A percentile compares a stretch with the other conserved stretches of the same genome.
These are phyloP conservation scores for Knipowitschia caucasica DNA, from an alignment of 2,797 vertebrate species.

Conservation along the genomic window DNA sequence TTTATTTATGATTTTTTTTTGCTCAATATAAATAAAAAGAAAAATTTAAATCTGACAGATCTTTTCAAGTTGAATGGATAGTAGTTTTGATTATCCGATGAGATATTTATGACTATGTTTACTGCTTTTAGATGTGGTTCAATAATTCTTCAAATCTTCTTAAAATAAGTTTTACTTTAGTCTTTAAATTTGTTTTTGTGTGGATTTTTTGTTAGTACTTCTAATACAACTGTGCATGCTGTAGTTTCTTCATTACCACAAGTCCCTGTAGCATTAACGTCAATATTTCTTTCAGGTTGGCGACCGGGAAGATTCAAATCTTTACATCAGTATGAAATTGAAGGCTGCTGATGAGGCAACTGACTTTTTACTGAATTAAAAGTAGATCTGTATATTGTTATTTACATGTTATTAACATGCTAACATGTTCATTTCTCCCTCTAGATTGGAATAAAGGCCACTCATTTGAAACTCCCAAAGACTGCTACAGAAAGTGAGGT, in stretches of 20 bases:
- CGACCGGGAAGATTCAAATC: slow-evolving; percentile 92
- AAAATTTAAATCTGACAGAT: too few species aligned
- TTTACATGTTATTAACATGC: neutral
- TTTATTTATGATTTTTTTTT: too few species aligned
- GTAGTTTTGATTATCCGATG: neutral
- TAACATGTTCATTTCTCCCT: slow-evolving; percentile 12
- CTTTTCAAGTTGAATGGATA: too few species aligned
- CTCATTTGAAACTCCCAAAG: slow-evolving; percentile 86
- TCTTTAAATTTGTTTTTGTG: too few species aligned
- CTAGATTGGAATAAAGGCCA: slow-evolving; percentile 93
- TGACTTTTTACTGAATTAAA: too few species aligned
- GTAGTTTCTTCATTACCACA: too few species aligned
- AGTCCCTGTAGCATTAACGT: neutral
- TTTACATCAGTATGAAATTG: slow-evolving; percentile 96
- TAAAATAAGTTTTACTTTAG: too few species aligned
- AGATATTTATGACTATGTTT: slow-evolving; percentile 3
- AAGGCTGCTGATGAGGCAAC: slow-evolving; percentile 95
- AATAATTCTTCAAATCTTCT: too few species aligned
- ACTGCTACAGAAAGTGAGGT: slow-evolving; percentile 90
- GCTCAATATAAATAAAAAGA: too few species aligned
- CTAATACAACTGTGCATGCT: too few species aligned
- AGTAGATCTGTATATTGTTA: neutral
- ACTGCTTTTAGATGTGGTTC: slow-evolving; percentile 15
- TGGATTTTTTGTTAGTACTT: too few species aligned
- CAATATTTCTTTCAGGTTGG: slow-evolving; percentile 83